phyloP scores from a whole-genome alignment of 2,797 vertebrate species.

The Podarcis siculus region DNA sequence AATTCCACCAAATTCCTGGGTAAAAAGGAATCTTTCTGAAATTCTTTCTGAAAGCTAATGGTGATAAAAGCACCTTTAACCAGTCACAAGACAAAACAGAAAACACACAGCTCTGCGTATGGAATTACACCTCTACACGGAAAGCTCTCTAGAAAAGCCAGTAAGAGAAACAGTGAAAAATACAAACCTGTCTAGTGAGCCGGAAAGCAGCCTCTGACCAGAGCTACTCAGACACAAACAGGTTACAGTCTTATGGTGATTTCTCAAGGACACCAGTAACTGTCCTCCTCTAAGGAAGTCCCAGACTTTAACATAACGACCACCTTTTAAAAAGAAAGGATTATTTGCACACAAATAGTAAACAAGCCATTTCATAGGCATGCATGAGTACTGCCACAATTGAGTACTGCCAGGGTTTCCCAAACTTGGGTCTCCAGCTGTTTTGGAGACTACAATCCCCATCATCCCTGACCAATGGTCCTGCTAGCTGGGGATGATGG shows the following conservation, averaged over 20 bases:
- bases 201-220: slow-evolving; percentile 91
- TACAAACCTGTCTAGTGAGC: slow-evolving; percentile 92
- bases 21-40: too few relatives aligned
- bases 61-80: too few relatives aligned
- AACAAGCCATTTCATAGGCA: neutral
- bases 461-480: neutral
- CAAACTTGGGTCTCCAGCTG: too few relatives aligned
- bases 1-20: too few relatives aligned
- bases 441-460: neutral
- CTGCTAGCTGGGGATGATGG: too few relatives aligned
- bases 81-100: neutral
- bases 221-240: slow-evolving; percentile 90
- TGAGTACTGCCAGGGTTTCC: neutral
- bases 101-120: neutral
- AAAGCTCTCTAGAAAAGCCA: neutral
- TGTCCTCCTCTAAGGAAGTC: slow-evolving; percentile 95
- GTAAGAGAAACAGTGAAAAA: slow-evolving; percentile 33
- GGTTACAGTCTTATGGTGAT: slow-evolving; percentile 98
- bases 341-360: rapidly evolving
- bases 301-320: slow-evolving; percentile 95
- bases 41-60: too few relatives aligned
- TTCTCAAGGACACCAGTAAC: slow-evolving; percentile 90
- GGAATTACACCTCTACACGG: neutral
- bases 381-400: neutral
- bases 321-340: slow-evolving; percentile 79